phyloP scores from a whole-genome alignment of 2,888 invertebrate species.

The Tenthredo livida region DNA sequence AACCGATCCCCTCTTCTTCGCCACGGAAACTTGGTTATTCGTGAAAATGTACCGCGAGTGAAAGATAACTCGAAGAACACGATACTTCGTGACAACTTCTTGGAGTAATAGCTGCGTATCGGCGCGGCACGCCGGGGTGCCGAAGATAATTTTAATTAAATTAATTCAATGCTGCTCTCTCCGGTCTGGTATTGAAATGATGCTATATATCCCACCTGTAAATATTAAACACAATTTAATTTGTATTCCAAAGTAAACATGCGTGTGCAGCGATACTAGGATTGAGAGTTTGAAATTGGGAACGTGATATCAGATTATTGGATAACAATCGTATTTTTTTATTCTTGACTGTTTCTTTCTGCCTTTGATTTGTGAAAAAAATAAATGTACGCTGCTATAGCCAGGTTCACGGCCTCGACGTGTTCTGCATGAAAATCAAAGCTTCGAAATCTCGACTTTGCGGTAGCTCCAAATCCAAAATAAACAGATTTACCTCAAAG shows the following conservation, averaged over 20 bases:
- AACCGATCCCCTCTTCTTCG: not conserved
- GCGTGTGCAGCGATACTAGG: conserved; percentile 56
- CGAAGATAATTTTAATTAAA: conserved; percentile 20
- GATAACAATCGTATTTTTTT: not conserved
- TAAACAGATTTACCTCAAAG: conserved; percentile 49
- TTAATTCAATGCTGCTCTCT: conserved; percentile 13
- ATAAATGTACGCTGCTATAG: not conserved
- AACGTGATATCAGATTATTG: conserved; percentile 58
- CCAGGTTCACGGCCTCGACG: not conserved
- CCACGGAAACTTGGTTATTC: not conserved
- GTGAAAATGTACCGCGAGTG: not conserved
- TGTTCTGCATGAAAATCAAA: not conserved
- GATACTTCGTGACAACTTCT: conserved; percentile 17
- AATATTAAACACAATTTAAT: conserved; percentile 71
- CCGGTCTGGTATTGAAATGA: not conserved
- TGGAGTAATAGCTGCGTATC: not conserved
- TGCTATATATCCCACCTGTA: conserved; percentile 54
- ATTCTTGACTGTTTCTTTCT: not conserved
- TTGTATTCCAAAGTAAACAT: conserved; percentile 69
- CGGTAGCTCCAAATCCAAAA: conserved; percentile 32
- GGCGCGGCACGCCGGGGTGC: not conserved
- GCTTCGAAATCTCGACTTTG: conserved; percentile 18
- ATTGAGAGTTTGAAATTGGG: conserved; percentile 67
- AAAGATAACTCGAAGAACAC: not conserved
- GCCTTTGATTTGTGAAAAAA: conserved; percentile 2